Percentiles rank a stretch among this genome's conserved stretches.
Evolutionary conservation across 2,797 vertebrate genomes (phyloP).

Genomic region (Simalia tracyae): DNA sequence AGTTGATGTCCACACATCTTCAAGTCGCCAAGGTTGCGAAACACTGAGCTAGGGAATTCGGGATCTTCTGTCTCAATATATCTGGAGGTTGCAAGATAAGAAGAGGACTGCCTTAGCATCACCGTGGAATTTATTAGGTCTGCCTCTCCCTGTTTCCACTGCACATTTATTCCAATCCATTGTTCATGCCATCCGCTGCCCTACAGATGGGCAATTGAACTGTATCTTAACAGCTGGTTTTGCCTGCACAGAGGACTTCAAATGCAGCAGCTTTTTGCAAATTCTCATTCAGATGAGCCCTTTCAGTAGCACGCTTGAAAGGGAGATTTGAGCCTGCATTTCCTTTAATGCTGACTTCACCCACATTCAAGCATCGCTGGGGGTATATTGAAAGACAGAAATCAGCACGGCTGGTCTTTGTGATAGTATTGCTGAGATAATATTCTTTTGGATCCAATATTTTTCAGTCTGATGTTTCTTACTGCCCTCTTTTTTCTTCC

Average conservation of each 20-base stretch:
- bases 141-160: background rate
- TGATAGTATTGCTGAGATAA: constrained; percentile 38
- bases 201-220: background rate
- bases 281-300: background rate
- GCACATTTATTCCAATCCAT: background rate
- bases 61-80: no score
- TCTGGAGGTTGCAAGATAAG: no score
- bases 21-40: no score
- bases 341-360: background rate
- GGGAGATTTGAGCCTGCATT: background rate
- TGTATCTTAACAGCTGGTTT: background rate
- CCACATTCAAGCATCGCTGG: background rate
- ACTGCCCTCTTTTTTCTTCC: constrained; percentile 33
- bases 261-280: background rate
- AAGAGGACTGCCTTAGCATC: no score
- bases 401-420: background rate
- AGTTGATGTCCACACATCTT: no score
- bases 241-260: background rate
- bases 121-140: background rate
- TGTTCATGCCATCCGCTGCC: background rate
- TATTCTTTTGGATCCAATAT: constrained; percentile 37
- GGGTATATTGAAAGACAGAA: background rate
- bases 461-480: constrained; percentile 30
- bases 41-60: no score
- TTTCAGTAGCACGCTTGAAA: background rate